phyloP scores from a whole-genome alignment of 2,797 vertebrate species.

The Varecia variegata region DNA sequence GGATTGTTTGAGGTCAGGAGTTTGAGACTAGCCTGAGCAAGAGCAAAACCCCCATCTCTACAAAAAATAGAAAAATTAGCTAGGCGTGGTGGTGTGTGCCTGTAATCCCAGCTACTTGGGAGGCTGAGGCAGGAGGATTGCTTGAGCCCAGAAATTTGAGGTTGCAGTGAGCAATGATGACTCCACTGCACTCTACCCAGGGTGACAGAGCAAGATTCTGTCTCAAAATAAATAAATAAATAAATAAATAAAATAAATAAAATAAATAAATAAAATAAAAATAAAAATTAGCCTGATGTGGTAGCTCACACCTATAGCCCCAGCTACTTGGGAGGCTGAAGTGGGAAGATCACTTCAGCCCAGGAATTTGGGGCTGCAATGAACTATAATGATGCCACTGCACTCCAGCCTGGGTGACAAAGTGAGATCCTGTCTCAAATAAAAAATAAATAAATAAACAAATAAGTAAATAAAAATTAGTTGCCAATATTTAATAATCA shows the following conservation, averaged over 20 bases:
- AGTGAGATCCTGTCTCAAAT: neutral
- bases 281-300: neutral
- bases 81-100: too few species aligned
- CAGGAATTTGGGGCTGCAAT: neutral
- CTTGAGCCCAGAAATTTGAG: too few species aligned
- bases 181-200: too few species aligned
- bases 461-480: neutral
- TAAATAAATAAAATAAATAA: too few species aligned
- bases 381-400: neutral
- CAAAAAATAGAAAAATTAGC: too few species aligned
- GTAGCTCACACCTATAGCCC: neutral
- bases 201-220: too few species aligned
- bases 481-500: neutral
- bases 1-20: neutral
- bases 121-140: too few species aligned
- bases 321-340: neutral
- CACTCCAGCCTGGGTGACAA: neutral
- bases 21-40: neutral
- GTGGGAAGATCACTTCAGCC: neutral
- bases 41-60: too few species aligned
- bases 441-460: neutral
- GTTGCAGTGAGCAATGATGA: too few species aligned
- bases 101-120: too few species aligned
- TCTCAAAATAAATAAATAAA: too few species aligned
- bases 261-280: too few species aligned